Percentiles rank a stretch among this genome's conserved stretches.
Conservation (phyloP, 1,140 invertebrate species). For the Dinoponera quadriceps region DNA sequence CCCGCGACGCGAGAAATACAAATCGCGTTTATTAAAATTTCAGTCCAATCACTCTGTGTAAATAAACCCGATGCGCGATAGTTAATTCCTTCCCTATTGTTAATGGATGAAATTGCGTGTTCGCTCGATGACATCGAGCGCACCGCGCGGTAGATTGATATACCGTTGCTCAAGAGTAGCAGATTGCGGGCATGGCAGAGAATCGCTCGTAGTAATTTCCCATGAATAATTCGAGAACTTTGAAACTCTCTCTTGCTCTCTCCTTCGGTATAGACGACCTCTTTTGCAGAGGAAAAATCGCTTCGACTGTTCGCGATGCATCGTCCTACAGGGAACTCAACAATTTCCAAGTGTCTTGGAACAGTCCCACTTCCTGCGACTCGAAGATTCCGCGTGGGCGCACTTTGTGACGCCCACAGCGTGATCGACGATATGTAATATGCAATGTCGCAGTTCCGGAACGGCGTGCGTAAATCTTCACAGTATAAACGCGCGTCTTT, state of each 20-base stretch:
- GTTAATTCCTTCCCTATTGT: not conserved
- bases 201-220: conserved; percentile 7
- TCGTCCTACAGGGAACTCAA: not conserved
- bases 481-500: not conserved
- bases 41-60: conserved; percentile 12
- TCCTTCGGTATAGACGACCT: not conserved
- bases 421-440: not conserved
- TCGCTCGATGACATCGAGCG: not conserved
- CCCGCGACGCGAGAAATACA: not conserved
- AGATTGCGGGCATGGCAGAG: not conserved
- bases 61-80: not conserved
- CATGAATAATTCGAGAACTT: conserved; percentile 12
- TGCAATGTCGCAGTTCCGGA: not conserved
- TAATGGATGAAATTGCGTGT: not conserved
- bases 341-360: not conserved
- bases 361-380: not conserved
- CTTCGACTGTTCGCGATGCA: not conserved
- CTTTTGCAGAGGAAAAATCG: not conserved
- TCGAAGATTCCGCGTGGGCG: not conserved
- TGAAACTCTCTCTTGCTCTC: not conserved
- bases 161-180: not conserved
- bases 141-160: not conserved
- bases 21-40: conserved; percentile 32
- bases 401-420: not conserved
- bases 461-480: not conserved